Evolutionary conservation across 2,113 vertebrate genomes (phyloP), one percentile per base, ranked within the genome.

Genomic region (Pygoscelis antarcticus): DNA sequence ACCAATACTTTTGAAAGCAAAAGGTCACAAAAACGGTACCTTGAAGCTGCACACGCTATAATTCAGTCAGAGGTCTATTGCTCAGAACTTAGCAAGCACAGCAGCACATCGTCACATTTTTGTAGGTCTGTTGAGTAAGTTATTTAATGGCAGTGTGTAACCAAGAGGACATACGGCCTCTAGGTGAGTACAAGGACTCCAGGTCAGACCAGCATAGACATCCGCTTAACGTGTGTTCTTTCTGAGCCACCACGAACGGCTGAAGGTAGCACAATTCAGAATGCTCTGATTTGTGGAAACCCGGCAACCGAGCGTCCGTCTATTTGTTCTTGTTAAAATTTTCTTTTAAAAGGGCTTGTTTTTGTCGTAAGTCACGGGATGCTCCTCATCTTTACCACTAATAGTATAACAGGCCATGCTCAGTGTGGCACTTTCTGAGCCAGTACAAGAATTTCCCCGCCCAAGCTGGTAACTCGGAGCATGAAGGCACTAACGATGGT

Each of bases 151-250:
- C 46, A 80, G 17, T 0, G 1, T 8, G 22, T 27, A 71, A 60
- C 2, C 40, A 38, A 40, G 46, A 77, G 51, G 12, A 26, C 17
- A 6, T 7, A 7, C 0, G 4, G 55, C 16, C 10, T 49, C 52
- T 30, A 34, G n/a, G 13, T 42, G 36, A 30, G 36, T 74, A 52
- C 34, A 32, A n/a, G 40, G 74, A 8, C 62, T 79, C 38, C 34
- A 16, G 1, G 0, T 85, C 70, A 76, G 64, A 58, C 20, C 42
- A 83, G 60, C 71, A 36, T 3, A 27, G 36, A 18, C 40, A 65
- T 29, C 57, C 30, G 27, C 23, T 69, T 38, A 11, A 27, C 0
- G 4, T 1, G 0, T 13, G 2, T 15, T 55, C 20, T 30, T 90
- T 44, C 58, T 26, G 40, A 86, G 40, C 30, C 74, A 22, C 10